Evolutionary conservation across 2,888 invertebrate genomes (phyloP), one percentile per base, ranked within the genome.

Genomic region (Drosophila histrio): DNA sequence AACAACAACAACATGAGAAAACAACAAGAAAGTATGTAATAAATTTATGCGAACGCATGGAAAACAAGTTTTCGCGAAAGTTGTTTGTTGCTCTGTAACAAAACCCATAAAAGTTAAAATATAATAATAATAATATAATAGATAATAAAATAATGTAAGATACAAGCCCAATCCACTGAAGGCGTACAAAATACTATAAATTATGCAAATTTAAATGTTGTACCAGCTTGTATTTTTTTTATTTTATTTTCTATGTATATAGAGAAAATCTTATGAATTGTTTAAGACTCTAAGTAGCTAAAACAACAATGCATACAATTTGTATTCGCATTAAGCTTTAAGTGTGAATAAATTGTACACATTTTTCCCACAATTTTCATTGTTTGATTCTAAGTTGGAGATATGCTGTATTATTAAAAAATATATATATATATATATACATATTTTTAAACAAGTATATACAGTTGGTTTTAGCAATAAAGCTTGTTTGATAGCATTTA

Each of bases 61-160:
- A 86, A 83, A 84, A 84, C 84, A 63, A 69, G 84, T 84, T 84
- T 88, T 84, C 83, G 83, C 88, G 80, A 83, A 83, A 86, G 83
- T 86, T 76, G 82, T 71, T 67, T 83, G 70, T 67, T 49, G 30
- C 6, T n/a, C 22, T 43, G 30, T 43, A 11, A 36, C 32, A 34
- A 13, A 13, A n/a, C 34, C 39, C 39, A 39, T 30, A 9, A 26
- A 52, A 52, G 21, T 15, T 13, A 5, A 13, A 30, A 54, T 53
- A 62, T 43, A 19, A 66, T 46, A 22, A 34, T 28, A 19, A 36
- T 41, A 57, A 50, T 41, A 71, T 36, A 59, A 44, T 43, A 44
- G 32, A 56, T 24, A 26, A 49, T 11, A 39, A 38, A 57, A 38
- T 21, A 11, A 47, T 6, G 2, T 11, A 19, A 32, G 30, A 32